Evolutionary conservation across 2,797 vertebrate genomes (phyloP).

Genomic region (Enteromius treurensis): DNA sequence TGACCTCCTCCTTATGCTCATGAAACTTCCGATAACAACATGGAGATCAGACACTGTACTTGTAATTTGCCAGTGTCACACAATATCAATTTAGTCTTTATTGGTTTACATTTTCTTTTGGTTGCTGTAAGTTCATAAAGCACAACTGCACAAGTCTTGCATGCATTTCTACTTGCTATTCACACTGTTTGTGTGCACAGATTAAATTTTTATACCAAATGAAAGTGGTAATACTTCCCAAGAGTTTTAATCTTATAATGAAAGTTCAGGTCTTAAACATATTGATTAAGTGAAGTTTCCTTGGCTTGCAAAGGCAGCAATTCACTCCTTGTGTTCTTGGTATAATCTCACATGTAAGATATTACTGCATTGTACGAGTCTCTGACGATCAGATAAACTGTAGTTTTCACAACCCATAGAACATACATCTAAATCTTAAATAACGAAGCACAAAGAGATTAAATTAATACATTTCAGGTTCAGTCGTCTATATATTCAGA

Average conservation of each 20-base stretch:
- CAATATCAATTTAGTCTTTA: conserved; percentile 2
- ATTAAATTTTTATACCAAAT: not conserved
- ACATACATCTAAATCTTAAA: conserved; percentile 17
- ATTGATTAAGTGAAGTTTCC: conserved; percentile 12
- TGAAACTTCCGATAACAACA: not conserved
- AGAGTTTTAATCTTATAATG: not conserved
- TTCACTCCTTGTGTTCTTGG: conserved; percentile 16
- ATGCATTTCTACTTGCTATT: conserved; percentile 42
- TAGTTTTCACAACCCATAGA: not conserved
- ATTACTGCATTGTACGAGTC: not conserved
- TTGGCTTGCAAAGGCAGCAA: conserved; percentile 42
- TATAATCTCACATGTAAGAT: conserved; percentile 9
- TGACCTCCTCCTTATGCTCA: not conserved
- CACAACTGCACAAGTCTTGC: conserved; percentile 38
- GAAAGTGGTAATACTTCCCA: not conserved
- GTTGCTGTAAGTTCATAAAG: conserved; percentile 25
- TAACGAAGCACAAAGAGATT: not conserved
- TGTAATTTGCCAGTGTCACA: conserved; percentile 15
- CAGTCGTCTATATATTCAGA: conserved; percentile 8
- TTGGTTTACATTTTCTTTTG: conserved; percentile 29
- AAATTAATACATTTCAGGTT: not conserved
- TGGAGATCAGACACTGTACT: conserved; percentile 11
- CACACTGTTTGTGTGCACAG: conserved; percentile 23
- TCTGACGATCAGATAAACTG: conserved; percentile 15
- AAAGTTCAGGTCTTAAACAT: conserved; percentile 5